phyloP scores from a whole-genome alignment of 2,888 invertebrate species.

The Lasioglossum villosulum region DNA sequence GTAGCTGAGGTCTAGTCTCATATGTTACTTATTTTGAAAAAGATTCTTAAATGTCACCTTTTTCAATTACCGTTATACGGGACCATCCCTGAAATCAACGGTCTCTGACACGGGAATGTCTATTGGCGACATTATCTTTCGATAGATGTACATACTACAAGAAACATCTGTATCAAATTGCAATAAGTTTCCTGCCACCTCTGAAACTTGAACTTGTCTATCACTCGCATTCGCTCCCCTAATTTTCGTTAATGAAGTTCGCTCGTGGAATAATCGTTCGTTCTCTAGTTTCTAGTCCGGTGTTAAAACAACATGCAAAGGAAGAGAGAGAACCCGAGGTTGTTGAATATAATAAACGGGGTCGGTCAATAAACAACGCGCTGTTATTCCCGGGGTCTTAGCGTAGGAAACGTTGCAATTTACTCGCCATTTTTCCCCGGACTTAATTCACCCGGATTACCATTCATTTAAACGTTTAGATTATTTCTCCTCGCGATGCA shows the following conservation, averaged over 20 bases:
- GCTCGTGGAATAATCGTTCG: background rate
- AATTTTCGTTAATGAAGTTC: slow-evolving; percentile 1
- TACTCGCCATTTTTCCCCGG: slow-evolving; percentile 12
- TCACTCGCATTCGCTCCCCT: background rate
- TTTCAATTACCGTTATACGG: no score
- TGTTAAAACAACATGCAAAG: background rate
- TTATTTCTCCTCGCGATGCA: slow-evolving; percentile 5
- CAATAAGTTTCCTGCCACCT: background rate
- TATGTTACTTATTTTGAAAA: no score
- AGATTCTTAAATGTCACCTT: no score
- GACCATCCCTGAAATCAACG: no score
- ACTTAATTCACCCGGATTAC: slow-evolving; percentile 17
- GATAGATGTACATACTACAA: background rate
- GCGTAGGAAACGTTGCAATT: slow-evolving; percentile 13
- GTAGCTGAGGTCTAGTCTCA: no score
- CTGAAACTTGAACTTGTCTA: background rate
- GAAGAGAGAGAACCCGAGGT: background rate
- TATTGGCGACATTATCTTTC: background rate
- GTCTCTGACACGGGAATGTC: no score
- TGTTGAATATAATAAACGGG: slow-evolving; percentile 16
- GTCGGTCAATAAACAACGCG: slow-evolving; percentile 24
- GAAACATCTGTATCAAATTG: background rate
- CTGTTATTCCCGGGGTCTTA: slow-evolving; percentile 10
- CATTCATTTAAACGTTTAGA: slow-evolving; percentile 22
- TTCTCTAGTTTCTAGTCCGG: background rate